phyloP scores from a whole-genome alignment of 2,888 invertebrate genomes.

The Calameuta filiformis region DNA sequence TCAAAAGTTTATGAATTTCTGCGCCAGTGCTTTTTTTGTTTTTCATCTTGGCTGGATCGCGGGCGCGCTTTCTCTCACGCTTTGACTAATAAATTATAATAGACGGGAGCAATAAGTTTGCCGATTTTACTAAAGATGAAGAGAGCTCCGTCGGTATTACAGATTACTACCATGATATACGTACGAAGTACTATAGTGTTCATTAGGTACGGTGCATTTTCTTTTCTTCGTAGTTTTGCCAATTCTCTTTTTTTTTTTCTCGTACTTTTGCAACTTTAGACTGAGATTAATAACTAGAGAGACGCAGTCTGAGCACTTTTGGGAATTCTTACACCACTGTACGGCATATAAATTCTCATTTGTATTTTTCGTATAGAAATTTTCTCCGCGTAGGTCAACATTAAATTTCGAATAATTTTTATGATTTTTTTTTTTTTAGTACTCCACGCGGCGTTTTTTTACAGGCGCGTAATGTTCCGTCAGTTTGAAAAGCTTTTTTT shows the following conservation, averaged over 20 bases:
- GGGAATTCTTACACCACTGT: background rate
- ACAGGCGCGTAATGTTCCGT: too few relatives aligned
- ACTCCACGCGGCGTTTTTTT: background rate
- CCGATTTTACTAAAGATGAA: background rate
- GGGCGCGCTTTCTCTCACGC: background rate
- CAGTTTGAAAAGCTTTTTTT: background rate
- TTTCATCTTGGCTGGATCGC: background rate
- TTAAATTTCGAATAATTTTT: background rate
- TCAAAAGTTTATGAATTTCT: background rate
- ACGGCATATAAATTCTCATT: background rate
- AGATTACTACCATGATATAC: background rate
- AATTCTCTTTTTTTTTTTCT: too few relatives aligned
- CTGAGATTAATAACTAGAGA: background rate
- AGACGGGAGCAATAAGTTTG: background rate
- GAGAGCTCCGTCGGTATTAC: background rate
- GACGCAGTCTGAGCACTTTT: background rate
- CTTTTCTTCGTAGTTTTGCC: too few relatives aligned
- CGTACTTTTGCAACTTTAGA: background rate
- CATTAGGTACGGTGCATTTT: background rate
- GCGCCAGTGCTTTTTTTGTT: background rate
- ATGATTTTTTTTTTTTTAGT: background rate
- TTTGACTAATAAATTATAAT: background rate
- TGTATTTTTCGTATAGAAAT: background rate
- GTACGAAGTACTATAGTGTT: background rate
- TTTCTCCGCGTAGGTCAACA: background rate